Evolutionary conservation across 35 echinoderm and acorn worm genomes (phyloP).

Genomic region (Holothuria glaberrima): DNA sequence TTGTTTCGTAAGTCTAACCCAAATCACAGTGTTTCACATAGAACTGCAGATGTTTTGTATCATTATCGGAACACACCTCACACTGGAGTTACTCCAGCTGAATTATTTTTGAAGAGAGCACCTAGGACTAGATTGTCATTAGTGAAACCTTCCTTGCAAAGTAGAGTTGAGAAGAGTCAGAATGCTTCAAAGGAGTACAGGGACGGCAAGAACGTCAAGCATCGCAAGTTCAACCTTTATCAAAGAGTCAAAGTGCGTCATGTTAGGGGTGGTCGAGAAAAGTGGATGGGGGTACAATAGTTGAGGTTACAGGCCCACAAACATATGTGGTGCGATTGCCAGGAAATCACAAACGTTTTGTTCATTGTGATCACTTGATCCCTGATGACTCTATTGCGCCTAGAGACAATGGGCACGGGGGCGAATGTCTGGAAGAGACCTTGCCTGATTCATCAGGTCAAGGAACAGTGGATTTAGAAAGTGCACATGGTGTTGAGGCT

Average conservation of each 20-base stretch:
- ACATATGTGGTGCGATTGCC: constrained; percentile 47
- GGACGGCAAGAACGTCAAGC: background rate
- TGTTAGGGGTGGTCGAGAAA: constrained; percentile 13
- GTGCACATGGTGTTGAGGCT: background rate
- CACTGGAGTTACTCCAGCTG: constrained; percentile 3
- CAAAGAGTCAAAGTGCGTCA: constrained; percentile 17
- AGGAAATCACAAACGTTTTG: constrained; percentile 21
- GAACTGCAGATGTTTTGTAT: background rate
- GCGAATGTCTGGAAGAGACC: background rate
- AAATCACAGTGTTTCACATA: background rate
- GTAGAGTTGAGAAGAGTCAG: constrained; percentile 9
- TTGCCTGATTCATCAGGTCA: no score
- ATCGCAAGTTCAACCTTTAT: background rate
- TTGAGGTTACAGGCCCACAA: constrained; percentile 8
- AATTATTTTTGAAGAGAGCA: background rate
- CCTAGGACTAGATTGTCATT: background rate
- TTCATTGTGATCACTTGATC: constrained; percentile 35
- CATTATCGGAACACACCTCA: background rate
- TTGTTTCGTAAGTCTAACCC: background rate
- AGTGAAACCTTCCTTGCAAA: constrained; percentile 12
- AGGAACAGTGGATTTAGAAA: background rate
- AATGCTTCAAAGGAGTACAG: background rate
- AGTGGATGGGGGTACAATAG: constrained; percentile 32
- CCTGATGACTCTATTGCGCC: constrained; percentile 35
- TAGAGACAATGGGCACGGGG: background rate